Evolutionary conservation across 2,888 invertebrate species (phyloP), one percentile per base, ranked within the genome.

Genomic region (Eurois occulta): DNA sequence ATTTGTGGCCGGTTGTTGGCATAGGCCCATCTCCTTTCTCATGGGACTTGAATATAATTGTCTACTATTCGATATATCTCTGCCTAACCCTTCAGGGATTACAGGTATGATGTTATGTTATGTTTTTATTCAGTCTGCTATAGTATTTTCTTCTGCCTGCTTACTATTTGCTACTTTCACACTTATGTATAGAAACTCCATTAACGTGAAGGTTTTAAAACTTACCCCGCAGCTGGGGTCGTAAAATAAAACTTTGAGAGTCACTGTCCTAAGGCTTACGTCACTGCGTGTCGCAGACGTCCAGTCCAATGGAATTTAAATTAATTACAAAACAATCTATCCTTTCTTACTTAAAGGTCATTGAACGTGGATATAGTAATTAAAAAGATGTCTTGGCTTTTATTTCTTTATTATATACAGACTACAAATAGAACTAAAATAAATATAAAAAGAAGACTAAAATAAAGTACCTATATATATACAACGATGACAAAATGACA

Each of bases 281-380:
- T 70, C 60, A 81, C 43, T 35, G 48, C 11, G 13, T 21, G 28
- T 35, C 28, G 64, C 11, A n/a, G 58, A 80, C 76, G 48, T 21
- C n/a, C 8, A 65, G 43, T 65, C 21, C 0, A 24, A 66, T 60
- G 21, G n/a, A 71, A 77, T 62, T 67, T 62, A 62, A 77, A 82
- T 77, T 71, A 71, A 82, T 81, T 75, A 66, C 24, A 66, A 58
- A 60, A 66, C 66, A 66, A 80, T 80, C 28, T 41, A 28, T 73
- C 35, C 2, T 41, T 28, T 66, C 10, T 66, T 21, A 35, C 28
- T 58, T 13, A 58, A 18, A 58, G 65, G 55, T 46, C 65, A 41
- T 41, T 78, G 65, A 16, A 72, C 65, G 32, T 41, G 16, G 24
- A n/a, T 3, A 4, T 35, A 10, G 16, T 7, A 58, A 65, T 35